These are phyloP conservation scores for Agrochola circellaris DNA, from an alignment of 2,888 invertebrate genomes.

Conservation along the genomic window DNA sequence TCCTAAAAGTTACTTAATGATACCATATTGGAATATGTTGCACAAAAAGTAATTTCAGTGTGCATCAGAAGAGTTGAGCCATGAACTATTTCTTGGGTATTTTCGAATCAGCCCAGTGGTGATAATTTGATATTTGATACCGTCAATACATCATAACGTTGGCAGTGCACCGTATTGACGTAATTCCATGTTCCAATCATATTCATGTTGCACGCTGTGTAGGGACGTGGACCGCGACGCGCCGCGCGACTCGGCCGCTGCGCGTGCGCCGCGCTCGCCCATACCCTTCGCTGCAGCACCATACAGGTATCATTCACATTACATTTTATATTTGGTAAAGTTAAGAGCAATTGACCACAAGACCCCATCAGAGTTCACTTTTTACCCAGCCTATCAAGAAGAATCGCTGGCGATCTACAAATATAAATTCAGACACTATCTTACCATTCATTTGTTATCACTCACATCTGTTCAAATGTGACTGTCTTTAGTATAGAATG, in stretches of 20 bases:
- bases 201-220: constrained; percentile 67
- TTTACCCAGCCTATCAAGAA: neutral
- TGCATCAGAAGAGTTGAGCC: constrained; percentile 8
- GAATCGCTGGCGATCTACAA: constrained; percentile 5
- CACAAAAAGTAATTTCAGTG: neutral
- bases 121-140: constrained; percentile 36
- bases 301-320: constrained; percentile 84
- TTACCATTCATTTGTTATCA: constrained; percentile 29
- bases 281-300: constrained; percentile 81
- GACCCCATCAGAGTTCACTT: neutral
- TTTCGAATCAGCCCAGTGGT: constrained; percentile 37
- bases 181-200: constrained; percentile 55
- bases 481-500: constrained; percentile 50
- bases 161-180: constrained; percentile 56
- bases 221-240: constrained; percentile 87
- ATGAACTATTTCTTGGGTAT: constrained; percentile 39
- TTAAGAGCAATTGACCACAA: neutral
- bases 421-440: constrained; percentile 4
- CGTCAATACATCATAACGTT: constrained; percentile 47
- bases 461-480: constrained; percentile 50
- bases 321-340: constrained; percentile 33
- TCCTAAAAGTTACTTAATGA: neutral
- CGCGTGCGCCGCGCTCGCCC: constrained; percentile 86
- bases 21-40: neutral
- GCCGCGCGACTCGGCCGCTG: constrained; percentile 74